phyloP scores from a whole-genome alignment of 2,113 vertebrate species.

The Sylvietta virens region DNA sequence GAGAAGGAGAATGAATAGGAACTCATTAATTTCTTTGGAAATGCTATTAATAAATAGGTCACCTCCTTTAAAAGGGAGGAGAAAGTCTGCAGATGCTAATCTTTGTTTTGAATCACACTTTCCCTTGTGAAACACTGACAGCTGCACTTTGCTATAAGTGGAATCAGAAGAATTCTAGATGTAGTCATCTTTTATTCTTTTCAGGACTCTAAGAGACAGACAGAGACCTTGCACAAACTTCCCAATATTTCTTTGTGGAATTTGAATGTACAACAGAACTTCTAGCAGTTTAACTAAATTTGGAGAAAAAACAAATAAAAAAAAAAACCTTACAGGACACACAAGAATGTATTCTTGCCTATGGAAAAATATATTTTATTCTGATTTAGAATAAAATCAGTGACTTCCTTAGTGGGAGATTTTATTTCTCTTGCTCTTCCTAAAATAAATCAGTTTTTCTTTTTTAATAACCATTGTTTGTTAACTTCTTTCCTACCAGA shows the following conservation, averaged over 20 bases:
- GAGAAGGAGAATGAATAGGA: background rate
- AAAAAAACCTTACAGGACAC: background rate
- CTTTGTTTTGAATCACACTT: background rate
- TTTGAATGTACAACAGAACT: background rate
- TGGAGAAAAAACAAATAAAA: background rate
- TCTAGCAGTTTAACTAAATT: background rate
- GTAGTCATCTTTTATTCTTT: background rate
- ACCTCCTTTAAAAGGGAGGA: background rate
- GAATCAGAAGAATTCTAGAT: background rate
- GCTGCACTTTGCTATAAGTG: background rate
- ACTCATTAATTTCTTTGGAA: background rate
- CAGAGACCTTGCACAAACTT: background rate
- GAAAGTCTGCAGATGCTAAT: background rate
- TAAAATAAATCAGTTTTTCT: background rate
- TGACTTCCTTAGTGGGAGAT: background rate
- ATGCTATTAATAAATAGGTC: background rate
- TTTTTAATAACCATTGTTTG: background rate
- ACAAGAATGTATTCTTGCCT: background rate
- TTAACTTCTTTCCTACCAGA: background rate
- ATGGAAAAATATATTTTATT: background rate
- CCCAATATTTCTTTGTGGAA: background rate
- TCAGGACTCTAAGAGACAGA: background rate
- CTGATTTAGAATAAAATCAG: background rate
- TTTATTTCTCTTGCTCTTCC: background rate
- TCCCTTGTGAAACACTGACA: background rate